Base-by-base conservation (phyloP, 2,113 vertebrate species). In the Leptobrachium leishanense region DNA sequence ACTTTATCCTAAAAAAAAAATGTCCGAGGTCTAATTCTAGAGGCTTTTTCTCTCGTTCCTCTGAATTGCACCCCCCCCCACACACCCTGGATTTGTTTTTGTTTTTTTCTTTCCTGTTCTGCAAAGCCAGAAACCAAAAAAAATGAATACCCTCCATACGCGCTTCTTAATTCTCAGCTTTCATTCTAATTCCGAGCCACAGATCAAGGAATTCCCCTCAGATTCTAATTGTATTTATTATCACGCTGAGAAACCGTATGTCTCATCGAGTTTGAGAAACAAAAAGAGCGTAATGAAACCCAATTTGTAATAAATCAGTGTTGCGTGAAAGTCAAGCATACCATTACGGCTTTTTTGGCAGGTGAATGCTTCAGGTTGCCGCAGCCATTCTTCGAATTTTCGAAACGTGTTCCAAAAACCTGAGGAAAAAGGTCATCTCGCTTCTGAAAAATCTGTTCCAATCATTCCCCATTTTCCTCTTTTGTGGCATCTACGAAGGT, bases 171-270 rank as follows among this genome's bases (percentile, higher is more conserved):
- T 53, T 59, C 57, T 62, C 55, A 43, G 63, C 59, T 65, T 75
- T 65, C 43, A 75, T 75, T 68, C 6, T 59, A 40, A 31, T 76
- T 68, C 65, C 5, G 9, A 55, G 75, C 50, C 55, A 39, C 62
- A 43, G 40, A 76, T 68, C 65, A 68, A 54, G 43, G 53, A 68
- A 43, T 76, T 76, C 75, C 75, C 75, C 9, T 68, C 41, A 68
- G 75, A 68, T 76, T 68, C 40, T 43, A 68, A 68, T 76, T 76
- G 42, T 76, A 76, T 76, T 76, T 76, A 76, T 76, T 68, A 67
- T 68, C 50, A 43, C 66, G 44, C 53, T 43, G 50, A 68, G 42
- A 65, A 68, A 67, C 67, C 41, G 75, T 50, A 50, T 50, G 46
- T 68, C 67, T 15, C 75, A 43, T 76, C 50, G 39, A 40, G 66